Evolutionary conservation across 2,888 invertebrate species (phyloP).

Genomic region (Agrochola macilenta): DNA sequence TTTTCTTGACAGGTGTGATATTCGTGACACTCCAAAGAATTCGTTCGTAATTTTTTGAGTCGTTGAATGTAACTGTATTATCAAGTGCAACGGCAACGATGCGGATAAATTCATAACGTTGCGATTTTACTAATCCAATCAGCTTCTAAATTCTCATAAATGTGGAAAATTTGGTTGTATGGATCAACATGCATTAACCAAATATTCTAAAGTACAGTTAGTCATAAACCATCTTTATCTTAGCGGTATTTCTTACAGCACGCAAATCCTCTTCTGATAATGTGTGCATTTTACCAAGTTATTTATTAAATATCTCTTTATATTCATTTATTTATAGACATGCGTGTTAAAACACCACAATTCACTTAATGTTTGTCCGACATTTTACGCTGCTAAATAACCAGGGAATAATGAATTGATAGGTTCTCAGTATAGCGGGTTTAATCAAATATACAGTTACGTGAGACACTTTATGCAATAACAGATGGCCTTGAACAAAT

Average conservation of each 20-base stretch:
- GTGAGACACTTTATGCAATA: constrained; percentile 75
- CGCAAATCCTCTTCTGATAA: constrained; percentile 18
- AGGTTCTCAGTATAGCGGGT: constrained; percentile 9
- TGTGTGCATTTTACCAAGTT: constrained; percentile 20
- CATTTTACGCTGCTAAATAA: constrained; percentile 38
- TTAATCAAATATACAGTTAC: constrained; percentile 64
- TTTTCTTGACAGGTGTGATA: constrained; percentile 35
- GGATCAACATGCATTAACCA: background rate
- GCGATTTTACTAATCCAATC: background rate
- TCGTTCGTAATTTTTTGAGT: constrained; percentile 27
- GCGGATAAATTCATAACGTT: background rate
- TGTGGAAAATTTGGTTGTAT: background rate
- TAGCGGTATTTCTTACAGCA: constrained; percentile 20
- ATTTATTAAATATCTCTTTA: constrained; percentile 20
- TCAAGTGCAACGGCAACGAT: constrained; percentile 10
- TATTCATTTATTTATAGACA: constrained; percentile 34
- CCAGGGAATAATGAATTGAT: constrained; percentile 16
- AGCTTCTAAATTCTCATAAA: background rate
- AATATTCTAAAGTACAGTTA: constrained; percentile 21
- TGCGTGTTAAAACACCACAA: constrained; percentile 36
- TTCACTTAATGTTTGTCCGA: constrained; percentile 33
- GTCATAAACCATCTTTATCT: constrained; percentile 3
- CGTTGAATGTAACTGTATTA: constrained; percentile 28
- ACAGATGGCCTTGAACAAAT: constrained; percentile 81
- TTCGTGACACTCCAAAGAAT: constrained; percentile 38